A percentile compares a stretch with the other conserved stretches of the same genome.
phyloP scores from a whole-genome alignment of 2,113 vertebrate species.

The Prionailurus viverrinus region DNA sequence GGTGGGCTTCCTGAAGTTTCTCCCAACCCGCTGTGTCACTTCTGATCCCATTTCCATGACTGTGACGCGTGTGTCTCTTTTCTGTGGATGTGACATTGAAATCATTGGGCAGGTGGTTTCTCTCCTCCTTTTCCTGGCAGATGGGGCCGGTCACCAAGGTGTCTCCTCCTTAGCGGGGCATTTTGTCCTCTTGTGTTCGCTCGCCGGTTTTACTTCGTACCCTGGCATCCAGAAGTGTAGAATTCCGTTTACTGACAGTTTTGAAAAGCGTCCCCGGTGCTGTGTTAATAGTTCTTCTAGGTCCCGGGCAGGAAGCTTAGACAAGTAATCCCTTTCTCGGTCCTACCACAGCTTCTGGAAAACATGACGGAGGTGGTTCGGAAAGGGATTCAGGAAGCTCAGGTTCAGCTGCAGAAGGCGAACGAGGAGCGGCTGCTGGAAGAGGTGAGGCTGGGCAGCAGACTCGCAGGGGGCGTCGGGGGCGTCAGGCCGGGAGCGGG shows the following conservation, averaged over 20 bases:
- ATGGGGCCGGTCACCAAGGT: background rate
- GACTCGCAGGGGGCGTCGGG: no score
- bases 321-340: background rate
- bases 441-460: slow-evolving; percentile 88
- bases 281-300: background rate
- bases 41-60: background rate
- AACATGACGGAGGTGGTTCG: slow-evolving; percentile 99
- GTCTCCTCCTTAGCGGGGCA: background rate
- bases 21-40: background rate
- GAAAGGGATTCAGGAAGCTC: slow-evolving; percentile 97
- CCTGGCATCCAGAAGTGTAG: background rate
- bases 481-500: background rate
- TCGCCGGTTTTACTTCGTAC: background rate
- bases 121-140: background rate
- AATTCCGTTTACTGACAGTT: background rate
- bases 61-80: background rate
- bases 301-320: background rate
- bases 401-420: slow-evolving; percentile 94
- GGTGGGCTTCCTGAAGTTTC: background rate
- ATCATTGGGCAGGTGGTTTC: background rate
- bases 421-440: slow-evolving; percentile 96
- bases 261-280: background rate
- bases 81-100: background rate
- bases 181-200: background rate
- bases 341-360: slow-evolving; percentile 92